Base-by-base conservation (phyloP, 1,140 invertebrate genomes). In the Alviniconcha marisindica region DNA sequence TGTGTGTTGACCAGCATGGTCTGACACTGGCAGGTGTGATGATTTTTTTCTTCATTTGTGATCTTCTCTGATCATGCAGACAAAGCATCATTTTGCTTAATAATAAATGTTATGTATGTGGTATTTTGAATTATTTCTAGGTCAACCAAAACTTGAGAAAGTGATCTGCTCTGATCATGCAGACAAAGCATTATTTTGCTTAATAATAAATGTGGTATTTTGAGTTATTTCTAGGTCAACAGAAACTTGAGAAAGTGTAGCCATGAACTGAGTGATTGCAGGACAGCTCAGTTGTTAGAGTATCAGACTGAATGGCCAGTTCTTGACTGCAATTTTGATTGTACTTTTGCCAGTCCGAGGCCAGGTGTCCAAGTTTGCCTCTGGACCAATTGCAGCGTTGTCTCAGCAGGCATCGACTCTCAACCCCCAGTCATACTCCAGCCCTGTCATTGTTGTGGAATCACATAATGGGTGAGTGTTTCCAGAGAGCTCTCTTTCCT, bases 1-100 rank as follows among this genome's bases (percentile, higher is more conserved):
- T 90, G 14, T 89, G 88, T 88, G 85, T 87, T 76, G 89, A 90
- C 79, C 71, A 85, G 81, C 83, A 90, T 76, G 89, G 89, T 0
- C 76, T 90, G 42, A 89, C 87, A 81, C 80, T 90, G 79, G 76
- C 83, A 82, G 82, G 89, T 89, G 84, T 56, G 31, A 5, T 69
- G 33, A 56, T 15, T n/a, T 42, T n/a, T n/a, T n/a, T n/a, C n/a
- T n/a, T n/a, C n/a, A n/a, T n/a, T n/a, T n/a, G n/a, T n/a, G n/a
- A n/a, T n/a, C n/a, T n/a, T n/a, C n/a, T n/a, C n/a, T n/a, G n/a
- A n/a, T n/a, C n/a, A n/a, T n/a, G n/a, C n/a, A n/a, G n/a, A n/a
- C 15, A 33, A 21, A 28, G 31, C 60, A 81, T 24, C 5, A 24
- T 0, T 40, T 84, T 28, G 7, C 7, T 83, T 31, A 51, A n/a